phyloP scores from a whole-genome alignment of 2,113 vertebrate genomes.

The Ammodytes dubius region DNA sequence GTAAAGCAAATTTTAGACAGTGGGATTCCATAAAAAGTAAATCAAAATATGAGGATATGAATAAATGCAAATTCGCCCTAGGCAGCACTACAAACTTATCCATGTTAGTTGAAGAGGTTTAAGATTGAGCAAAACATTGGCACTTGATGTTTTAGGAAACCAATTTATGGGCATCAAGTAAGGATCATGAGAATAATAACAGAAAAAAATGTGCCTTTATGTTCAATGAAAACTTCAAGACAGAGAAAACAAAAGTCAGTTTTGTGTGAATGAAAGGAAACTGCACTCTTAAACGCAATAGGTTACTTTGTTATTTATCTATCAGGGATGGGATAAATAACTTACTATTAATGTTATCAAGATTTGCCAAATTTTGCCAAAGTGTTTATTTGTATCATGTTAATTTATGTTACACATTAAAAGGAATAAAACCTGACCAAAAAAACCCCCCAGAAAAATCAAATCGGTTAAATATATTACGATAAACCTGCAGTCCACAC shows the following conservation, averaged over 20 bases:
- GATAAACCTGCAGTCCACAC: slow-evolving; percentile 11
- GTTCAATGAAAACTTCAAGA: neutral
- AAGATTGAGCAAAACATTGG: neutral
- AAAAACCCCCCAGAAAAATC: neutral
- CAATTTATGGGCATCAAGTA: slow-evolving; percentile 5
- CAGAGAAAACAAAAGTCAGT: neutral
- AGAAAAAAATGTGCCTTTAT: neutral
- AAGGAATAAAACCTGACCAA: neutral
- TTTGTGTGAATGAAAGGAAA: neutral
- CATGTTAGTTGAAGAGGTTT: neutral
- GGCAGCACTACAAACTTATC: neutral
- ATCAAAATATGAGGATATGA: neutral
- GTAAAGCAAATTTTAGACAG: slow-evolving; percentile 3
- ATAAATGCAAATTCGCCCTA: slow-evolving; percentile 1
- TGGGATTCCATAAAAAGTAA: neutral
- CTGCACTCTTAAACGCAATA: neutral
- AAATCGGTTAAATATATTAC: neutral
- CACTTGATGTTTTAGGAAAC: neutral
- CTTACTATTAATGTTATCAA: neutral
- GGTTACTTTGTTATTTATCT: neutral
- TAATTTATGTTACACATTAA: neutral
- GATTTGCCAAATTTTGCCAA: neutral
- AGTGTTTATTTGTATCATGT: neutral
- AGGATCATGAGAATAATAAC: neutral
- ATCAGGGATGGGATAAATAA: neutral